A percentile compares a stretch with the other conserved stretches of the same genome.
Evolutionary conservation across 2,888 invertebrate genomes (phyloP).

Genomic region (Temnothorax rugatulus): DNA sequence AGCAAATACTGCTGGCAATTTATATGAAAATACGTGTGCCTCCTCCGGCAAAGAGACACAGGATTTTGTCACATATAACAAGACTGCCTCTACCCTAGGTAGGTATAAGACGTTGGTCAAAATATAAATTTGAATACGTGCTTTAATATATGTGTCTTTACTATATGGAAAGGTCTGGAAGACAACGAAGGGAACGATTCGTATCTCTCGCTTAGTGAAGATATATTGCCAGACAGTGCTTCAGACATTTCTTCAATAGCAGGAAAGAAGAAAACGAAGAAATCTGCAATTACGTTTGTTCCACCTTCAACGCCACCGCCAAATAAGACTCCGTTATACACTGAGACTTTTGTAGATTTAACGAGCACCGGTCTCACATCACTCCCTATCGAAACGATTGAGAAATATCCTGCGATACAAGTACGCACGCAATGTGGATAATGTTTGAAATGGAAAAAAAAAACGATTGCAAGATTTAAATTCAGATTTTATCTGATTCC

Average conservation of each 20-base stretch:
- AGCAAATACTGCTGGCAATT: constrained; percentile 28
- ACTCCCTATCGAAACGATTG: constrained; percentile 74
- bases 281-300: constrained; percentile 23
- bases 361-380: constrained; percentile 66
- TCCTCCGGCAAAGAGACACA: not conserved
- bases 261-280: constrained; percentile 60
- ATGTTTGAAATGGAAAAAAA: not conserved
- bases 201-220: constrained; percentile 63
- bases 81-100: constrained; percentile 47
- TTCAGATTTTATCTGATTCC: not conserved
- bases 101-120: not conserved
- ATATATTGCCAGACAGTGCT: constrained; percentile 63
- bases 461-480: not conserved
- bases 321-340: constrained; percentile 70
- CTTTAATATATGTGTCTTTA: constrained; percentile 8
- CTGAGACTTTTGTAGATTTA: constrained; percentile 75
- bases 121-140: not conserved
- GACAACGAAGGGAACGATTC: constrained; percentile 57
- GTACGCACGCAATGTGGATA: constrained; percentile 62
- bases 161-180: constrained; percentile 35
- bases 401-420: constrained; percentile 70
- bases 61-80: not conserved
- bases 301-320: constrained; percentile 50
- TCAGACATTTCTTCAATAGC: constrained; percentile 70
- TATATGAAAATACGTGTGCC: constrained; percentile 1